Percentiles rank a stretch among this genome's conserved stretches.
These are phyloP conservation scores for Bombus confusus DNA, from an alignment of 1,140 invertebrate species.

Conservation along the genomic window DNA sequence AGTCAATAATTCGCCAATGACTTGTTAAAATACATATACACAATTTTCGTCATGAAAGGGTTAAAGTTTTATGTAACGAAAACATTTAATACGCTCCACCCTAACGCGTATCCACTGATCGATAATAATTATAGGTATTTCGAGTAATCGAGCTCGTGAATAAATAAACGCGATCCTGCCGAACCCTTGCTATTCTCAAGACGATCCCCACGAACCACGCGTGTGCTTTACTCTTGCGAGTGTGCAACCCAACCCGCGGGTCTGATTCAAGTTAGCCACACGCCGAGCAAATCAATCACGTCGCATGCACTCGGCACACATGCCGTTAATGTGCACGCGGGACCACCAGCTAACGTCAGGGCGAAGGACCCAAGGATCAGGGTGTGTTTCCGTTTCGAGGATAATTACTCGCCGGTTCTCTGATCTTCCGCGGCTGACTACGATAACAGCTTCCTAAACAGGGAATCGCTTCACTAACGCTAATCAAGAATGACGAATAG, in stretches of 20 bases:
- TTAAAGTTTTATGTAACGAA: no score
- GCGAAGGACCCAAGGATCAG: slow-evolving; percentile 67
- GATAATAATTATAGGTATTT: not conserved
- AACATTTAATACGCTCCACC: not conserved
- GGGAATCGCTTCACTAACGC: not conserved
- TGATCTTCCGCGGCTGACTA: slow-evolving; percentile 15
- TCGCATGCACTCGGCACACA: slow-evolving; percentile 78
- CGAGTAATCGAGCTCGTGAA: not conserved
- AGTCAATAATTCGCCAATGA: no score
- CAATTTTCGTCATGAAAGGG: no score
- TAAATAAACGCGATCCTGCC: not conserved
- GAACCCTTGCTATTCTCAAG: slow-evolving; percentile 11
- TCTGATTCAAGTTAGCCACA: slow-evolving; percentile 73
- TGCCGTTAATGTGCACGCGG: slow-evolving; percentile 77
- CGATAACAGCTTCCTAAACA: slow-evolving; percentile 22
- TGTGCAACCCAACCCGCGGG: slow-evolving; percentile 30
- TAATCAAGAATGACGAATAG: slow-evolving; percentile 12
- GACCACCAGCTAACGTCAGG: slow-evolving; percentile 66
- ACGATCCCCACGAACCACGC: not conserved
- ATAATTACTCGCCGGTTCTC: slow-evolving; percentile 67
- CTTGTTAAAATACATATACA: no score
- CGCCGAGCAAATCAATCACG: slow-evolving; percentile 79
- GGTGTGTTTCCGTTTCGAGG: slow-evolving; percentile 73
- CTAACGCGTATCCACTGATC: not conserved
- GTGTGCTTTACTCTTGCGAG: not conserved